Conservation (phyloP, 2,888 invertebrate species). For the Trichogramma dendrolimi region DNA sequence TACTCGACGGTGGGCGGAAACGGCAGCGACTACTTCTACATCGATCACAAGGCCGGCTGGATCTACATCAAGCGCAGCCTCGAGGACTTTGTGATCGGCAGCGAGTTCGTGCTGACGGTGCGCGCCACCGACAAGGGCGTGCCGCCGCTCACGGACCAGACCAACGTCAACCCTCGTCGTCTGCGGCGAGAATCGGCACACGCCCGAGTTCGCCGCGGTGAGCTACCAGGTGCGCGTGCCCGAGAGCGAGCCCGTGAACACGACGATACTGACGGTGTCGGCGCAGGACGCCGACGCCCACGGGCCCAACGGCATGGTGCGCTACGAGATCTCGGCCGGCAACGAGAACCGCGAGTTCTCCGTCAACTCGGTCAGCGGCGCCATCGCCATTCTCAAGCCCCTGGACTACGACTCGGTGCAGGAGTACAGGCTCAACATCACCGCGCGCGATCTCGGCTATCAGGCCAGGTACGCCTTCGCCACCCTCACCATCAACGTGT, state of each 20-base stretch:
- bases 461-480: slow-evolving; percentile 73
- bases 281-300: slow-evolving; percentile 76
- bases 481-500: slow-evolving; percentile 78
- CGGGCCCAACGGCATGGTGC: slow-evolving; percentile 85
- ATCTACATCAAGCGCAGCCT: slow-evolving; percentile 65
- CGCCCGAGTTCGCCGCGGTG: slow-evolving; percentile 77
- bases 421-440: slow-evolving; percentile 81
- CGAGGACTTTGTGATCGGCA: slow-evolving; percentile 62
- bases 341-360: slow-evolving; percentile 76
- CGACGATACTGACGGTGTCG: slow-evolving; percentile 76
- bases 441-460: slow-evolving; percentile 82
- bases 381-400: slow-evolving; percentile 72
- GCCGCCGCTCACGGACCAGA: slow-evolving; percentile 77
- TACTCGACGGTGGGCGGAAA: slow-evolving; percentile 74
- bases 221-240: slow-evolving; percentile 87
- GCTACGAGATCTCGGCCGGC: slow-evolving; percentile 79
- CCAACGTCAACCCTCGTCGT: slow-evolving; percentile 70
- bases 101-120: slow-evolving; percentile 57
- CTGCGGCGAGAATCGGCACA: slow-evolving; percentile 77
- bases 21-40: slow-evolving; percentile 68
- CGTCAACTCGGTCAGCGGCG: slow-evolving; percentile 73
- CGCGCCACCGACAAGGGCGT: slow-evolving; percentile 83
- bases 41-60: slow-evolving; percentile 79
- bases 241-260: slow-evolving; percentile 84
- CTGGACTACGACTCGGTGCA: slow-evolving; percentile 84